Evolutionary conservation across 2,888 invertebrate species (phyloP).

Genomic region (Cerceris rybyensis): DNA sequence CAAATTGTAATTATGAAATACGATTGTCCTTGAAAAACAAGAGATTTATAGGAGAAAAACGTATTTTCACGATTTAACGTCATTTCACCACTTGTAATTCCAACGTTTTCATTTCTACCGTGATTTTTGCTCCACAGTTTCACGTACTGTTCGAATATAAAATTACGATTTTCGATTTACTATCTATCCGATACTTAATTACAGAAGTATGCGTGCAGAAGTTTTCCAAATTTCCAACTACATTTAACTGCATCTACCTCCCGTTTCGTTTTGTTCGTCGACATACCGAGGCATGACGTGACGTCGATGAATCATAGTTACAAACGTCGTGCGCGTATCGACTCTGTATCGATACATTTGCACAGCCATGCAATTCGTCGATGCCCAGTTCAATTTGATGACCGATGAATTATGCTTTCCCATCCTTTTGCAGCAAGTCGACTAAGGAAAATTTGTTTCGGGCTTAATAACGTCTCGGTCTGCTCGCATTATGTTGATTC

Average conservation of each 20-base stretch:
- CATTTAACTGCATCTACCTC: not conserved
- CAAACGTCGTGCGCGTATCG: not conserved
- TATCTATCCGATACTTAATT: not conserved
- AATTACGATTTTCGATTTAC: not conserved
- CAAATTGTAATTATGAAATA: too few species aligned
- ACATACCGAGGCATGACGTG: not conserved
- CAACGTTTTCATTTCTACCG: too few species aligned
- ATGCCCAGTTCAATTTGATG: conserved; percentile 44
- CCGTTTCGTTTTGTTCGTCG: not conserved
- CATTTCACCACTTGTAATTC: too few species aligned
- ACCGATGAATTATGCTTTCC: conserved; percentile 27
- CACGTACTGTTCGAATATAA: not conserved
- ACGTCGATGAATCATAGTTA: conserved; percentile 6
- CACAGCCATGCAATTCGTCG: conserved; percentile 17
- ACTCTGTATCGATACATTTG: conserved; percentile 14
- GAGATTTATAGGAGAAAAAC: too few species aligned
- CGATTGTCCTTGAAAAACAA: too few species aligned
- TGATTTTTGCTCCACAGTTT: too few species aligned
- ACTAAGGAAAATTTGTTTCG: conserved; percentile 33
- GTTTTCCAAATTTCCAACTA: not conserved
- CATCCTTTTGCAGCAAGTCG: not conserved
- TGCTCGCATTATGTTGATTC: conserved; percentile 40
- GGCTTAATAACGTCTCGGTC: conserved; percentile 13
- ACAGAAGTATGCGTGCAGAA: not conserved
- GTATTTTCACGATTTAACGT: too few species aligned